Conservation (phyloP, 2,113 vertebrate species). For the Etheostoma cragini region DNA sequence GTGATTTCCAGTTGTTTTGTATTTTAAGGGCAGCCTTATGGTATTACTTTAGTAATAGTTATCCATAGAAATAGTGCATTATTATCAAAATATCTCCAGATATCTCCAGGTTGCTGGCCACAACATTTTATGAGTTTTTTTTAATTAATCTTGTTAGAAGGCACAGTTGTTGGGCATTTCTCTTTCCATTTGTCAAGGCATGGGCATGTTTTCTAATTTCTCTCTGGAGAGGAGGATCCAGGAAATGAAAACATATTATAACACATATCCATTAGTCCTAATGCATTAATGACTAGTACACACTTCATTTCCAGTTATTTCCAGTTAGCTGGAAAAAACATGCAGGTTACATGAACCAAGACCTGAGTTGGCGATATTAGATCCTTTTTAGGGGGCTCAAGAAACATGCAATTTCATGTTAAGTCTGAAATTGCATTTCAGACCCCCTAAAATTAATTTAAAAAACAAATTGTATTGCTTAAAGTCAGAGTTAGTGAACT, state of each 20-base stretch:
- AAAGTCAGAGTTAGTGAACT: no score
- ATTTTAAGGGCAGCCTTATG: not conserved
- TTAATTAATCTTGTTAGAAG: not conserved
- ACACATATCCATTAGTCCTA: conserved; percentile 52
- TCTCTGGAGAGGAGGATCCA: conserved; percentile 34
- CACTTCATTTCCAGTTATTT: not conserved
- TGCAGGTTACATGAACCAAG: not conserved
- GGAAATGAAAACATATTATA: conserved; percentile 48
- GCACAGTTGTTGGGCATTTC: not conserved
- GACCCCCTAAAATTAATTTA: no score
- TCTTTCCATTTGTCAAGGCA: not conserved
- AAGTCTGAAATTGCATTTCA: no score
- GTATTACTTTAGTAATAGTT: not conserved
- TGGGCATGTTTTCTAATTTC: conserved; percentile 27
- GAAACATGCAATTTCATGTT: no score
- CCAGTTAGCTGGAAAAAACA: not conserved
- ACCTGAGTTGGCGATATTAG: not conserved
- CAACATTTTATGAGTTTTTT: not conserved
- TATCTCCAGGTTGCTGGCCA: not conserved
- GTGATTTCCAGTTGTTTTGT: not conserved
- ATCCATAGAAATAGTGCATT: not conserved
- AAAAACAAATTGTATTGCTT: no score
- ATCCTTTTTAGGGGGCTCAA: no score
- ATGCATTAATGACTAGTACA: conserved; percentile 38
- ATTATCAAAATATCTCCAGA: not conserved